Evolutionary conservation across 2,113 vertebrate genomes (phyloP).

Genomic region (Rissa tridactyla): DNA sequence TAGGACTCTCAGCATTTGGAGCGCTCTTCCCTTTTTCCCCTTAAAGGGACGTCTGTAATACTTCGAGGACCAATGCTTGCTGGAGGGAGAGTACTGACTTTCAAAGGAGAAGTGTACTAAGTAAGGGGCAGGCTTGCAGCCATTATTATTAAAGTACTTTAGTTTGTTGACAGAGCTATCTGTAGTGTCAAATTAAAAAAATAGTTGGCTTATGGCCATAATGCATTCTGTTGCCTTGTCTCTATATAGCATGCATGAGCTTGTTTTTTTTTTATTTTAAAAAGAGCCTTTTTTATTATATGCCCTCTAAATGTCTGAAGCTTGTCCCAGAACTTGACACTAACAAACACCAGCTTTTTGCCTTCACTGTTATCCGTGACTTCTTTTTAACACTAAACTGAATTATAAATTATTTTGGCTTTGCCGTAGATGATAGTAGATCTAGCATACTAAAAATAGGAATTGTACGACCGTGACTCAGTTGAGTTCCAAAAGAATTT

Average conservation of each 20-base stretch:
- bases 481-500: background rate
- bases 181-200: background rate
- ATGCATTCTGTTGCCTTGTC: background rate
- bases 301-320: background rate
- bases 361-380: background rate
- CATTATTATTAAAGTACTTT: background rate
- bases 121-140: background rate
- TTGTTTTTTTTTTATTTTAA: background rate
- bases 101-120: background rate
- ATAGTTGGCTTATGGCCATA: background rate
- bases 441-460: background rate
- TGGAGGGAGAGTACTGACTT: background rate
- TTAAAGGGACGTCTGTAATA: background rate
- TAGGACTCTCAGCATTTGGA: background rate
- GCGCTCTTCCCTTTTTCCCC: background rate
- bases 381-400: background rate
- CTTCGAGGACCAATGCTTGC: background rate
- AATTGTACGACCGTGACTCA: background rate
- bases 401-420: background rate
- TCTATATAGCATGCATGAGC: background rate
- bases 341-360: background rate
- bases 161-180: background rate
- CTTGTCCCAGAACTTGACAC: background rate
- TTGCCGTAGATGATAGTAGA: background rate
- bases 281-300: background rate